Conservation (phyloP, 2,888 invertebrate genomes). For the Rhaphigaster nebulosa region DNA sequence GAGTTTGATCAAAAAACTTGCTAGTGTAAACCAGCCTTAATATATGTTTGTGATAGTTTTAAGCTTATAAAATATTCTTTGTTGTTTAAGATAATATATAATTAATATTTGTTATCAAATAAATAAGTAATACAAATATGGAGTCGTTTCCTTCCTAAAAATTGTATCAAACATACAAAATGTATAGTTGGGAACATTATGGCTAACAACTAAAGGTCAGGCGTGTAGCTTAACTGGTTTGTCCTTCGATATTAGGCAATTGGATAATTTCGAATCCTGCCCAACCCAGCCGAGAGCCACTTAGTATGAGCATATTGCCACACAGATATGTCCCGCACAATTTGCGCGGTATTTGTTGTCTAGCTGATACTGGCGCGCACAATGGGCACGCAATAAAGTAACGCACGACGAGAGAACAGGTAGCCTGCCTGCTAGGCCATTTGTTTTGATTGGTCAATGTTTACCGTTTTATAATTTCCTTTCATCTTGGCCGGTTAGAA, state of each 20-base stretch:
- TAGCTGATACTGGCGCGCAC: not conserved
- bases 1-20: no score
- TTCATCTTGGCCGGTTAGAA: conserved; percentile 44
- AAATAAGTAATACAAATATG: no score
- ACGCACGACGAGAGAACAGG: not conserved
- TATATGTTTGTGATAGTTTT: no score
- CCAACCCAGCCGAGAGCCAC: not conserved
- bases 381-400: conserved; percentile 49
- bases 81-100: no score
- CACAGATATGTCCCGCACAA: not conserved
- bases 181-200: not conserved
- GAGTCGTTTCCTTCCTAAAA: no score
- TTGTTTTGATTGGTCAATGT: conserved; percentile 29
- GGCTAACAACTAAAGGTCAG: not conserved
- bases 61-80: no score
- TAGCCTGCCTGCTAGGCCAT: not conserved
- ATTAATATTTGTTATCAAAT: no score
- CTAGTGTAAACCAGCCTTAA: no score
- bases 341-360: conserved; percentile 15
- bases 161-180: not conserved
- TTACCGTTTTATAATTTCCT: conserved; percentile 38
- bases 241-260: conserved; percentile 3
- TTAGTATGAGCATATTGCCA: not conserved
- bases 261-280: conserved; percentile 9
- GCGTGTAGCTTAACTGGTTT: not conserved